Evolutionary conservation across 2,113 vertebrate genomes (phyloP), one percentile per base, ranked within the genome.

Genomic region (Seriola dumerili): DNA sequence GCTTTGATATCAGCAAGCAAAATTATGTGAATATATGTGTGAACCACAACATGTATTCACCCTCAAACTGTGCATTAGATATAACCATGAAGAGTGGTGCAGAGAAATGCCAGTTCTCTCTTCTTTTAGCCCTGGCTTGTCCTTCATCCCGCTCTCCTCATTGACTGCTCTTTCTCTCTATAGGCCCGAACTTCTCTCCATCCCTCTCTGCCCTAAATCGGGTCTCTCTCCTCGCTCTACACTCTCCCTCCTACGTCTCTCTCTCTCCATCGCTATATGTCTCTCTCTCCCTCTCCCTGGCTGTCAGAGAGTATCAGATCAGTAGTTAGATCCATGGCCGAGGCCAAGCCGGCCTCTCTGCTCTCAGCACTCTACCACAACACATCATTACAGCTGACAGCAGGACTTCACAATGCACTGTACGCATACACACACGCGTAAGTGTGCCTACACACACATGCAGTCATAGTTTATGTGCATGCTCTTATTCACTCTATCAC

Each of bases 351-450:
- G 82, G 91, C 86, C 89, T 87, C 84, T 89, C 85, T 50, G 74
- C 92, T 92, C 91, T 91, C 86, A 89, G 85, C 84, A 89, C 88
- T 92, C 84, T 75, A 81, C 89, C 85, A 92, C 83, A 94, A 91
- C 90, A 93, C 92, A 92, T 92, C 92, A 94, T 91, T 92, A 92
- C 92, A 92, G 89, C 83, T 93, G 92, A 92, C 93, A 93, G 92
- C 87, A 88, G 80, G 83, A 84, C 84, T 89, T 90, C 88, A 84
- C 87, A 85, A 91, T 54, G 59, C 78, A 85, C 65, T 36, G 54
- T 81, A 74, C 50, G 16, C 61, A 64, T 76, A 64, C 55, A 19
- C 55, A 65, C 68, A 55, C 61, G 55, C 79, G 52, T 69, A 76
- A 59, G 16, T 4, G 44, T 50, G 69, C 52, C 44, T 46, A 69